Base-by-base conservation (phyloP, 2,113 vertebrate genomes). In the Circaetus cinerascens region DNA sequence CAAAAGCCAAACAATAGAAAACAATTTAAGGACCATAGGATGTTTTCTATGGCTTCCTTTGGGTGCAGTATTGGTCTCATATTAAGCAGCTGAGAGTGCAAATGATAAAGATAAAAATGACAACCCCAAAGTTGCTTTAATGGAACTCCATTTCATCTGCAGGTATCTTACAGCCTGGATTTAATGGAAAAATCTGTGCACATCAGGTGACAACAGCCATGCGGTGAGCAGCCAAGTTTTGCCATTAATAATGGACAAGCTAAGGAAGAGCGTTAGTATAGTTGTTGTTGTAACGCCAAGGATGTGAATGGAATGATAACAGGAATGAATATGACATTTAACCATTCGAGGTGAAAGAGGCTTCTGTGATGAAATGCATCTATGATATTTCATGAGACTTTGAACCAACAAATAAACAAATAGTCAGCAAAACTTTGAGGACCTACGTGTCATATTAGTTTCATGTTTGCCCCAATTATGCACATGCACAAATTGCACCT, bases 371-470 rank as follows among this genome's bases (percentile, higher is more conserved):
- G 69, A 95, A 97, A 94, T 0, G 6, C 25, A 4, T 14, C 34
- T 6, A 13, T 62, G 64, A 4, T 10, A 1, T 94, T 96, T 96
- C 85, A 88, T 3, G 82, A 88, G 94, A 59, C 55, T 59, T 15
- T 0, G 2, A 46, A 21, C 15, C 18, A 30, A 56, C 48, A 51
- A 68, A 83, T 5, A 87, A 88, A 59, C 63, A 53, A 36, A n/a
- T 48, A 86, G 88, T 97, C 94, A 86, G 93, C 94, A 93, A 29
- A 92, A 86, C 62, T 83, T 60, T 56, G 82, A 93, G 93, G 85
- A 75, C 26, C 66, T 82, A 63, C 18, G 56, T 68, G 94, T 62
- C 10, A 0, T 30, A 32, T 60, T 87, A 83, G 10, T 67, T 85
- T 43, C 30, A 86, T 86, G 85, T 69, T 97, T 79, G 93, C 16